Base-by-base conservation (phyloP, 92 coral and sea anemone genomes). In the Bergia puertoricense region DNA sequence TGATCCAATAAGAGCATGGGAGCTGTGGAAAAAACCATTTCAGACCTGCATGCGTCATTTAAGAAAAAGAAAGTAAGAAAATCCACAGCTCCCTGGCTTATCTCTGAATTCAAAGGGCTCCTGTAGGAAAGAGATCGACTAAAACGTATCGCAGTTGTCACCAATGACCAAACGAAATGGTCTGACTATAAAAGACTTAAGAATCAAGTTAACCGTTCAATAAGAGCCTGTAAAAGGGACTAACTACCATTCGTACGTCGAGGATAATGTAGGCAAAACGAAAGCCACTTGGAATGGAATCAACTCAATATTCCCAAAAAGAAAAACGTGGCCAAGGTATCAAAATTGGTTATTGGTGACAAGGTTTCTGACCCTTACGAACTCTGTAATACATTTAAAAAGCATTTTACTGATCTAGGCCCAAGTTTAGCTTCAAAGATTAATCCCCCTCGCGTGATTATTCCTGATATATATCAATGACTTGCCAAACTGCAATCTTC, bases 101-200 rank as follows among this genome's bases (percentile, higher is more conserved):
- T 81, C 84, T 88, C 93, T 30, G 93, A 88, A 23, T 76, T 88
- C 57, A 91, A 88, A 82, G 81, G 81, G 59, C 89, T 91, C 59
- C 67, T 88, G 93, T 91, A 80, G 85, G 93, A 91, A 82, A 85
- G 89, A 89, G 91, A 89, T 84, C 73, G 91, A n/a, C 51, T 83
- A 40, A 89, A 85, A 74, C 77, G 89, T 37, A 65, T 59, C 81
- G 78, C 92, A 18, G 48, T 36, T 48, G 77, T 82, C 88, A 89
- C 88, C 84, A 89, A 82, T 76, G 89, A 85, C 46, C 89, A 45
- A 38, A 75, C 56, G 1, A 89, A 85, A 89, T 89, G 91, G 92
- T 37, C 81, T 37, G 80, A 89, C 16, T 66, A 89, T 43, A 83
- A 77, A 76, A 77, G 85, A 16, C 85, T 84, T 30, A 84, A 51